Evolutionary conservation across 1,140 invertebrate species (phyloP), one percentile per base, ranked within the genome.

Genomic region (Drosophila guanche): DNA sequence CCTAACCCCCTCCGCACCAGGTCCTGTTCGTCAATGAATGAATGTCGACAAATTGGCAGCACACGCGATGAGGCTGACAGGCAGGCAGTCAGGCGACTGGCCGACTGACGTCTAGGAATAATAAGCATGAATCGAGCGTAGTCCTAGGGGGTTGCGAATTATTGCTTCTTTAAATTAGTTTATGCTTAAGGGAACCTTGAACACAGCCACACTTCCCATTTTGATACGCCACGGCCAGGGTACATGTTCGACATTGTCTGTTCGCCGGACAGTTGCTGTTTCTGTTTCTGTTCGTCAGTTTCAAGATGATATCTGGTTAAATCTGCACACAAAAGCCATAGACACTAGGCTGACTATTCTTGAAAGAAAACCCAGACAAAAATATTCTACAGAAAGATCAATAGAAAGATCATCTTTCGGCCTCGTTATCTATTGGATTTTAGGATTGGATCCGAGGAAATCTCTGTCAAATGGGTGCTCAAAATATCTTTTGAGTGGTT

Each of bases 31-130:
- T 71, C 79, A 90, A 84, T 89, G 77, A 89, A 75, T 89, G 86
- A 68, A 68, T 68, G 66, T 84, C 78, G 80, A 89, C 86, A 89
- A 89, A 89, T 89, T 89, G 86, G 80, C 86, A 89, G 79, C 86
- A 90, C 86, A 89, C 86, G 80, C 86, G 86, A 86, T 78, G 74
- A 53, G 80, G 54, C 55, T 25, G 14, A 25, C 48, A 59, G 53
- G 41, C 23, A 42, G 7, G 16, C 20, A 29, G 2, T 37, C 37
- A 57, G 47, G 61, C 52, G 61, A 60, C 66, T 42, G 52, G 52
- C 23, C 48, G 68, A 76, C 53, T 76, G 56, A 56, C 68, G 81
- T 80, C 77, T 62, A 81, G 59, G 60, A 88, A 88, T 88, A 88
- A 88, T 83, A 88, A 81, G 85, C 75, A 65, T 57, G 66, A 62